Percentiles rank a stretch among this genome's conserved stretches.
Evolutionary conservation across 2,797 vertebrate genomes (phyloP).

Genomic region (Oryzias sinensis): DNA sequence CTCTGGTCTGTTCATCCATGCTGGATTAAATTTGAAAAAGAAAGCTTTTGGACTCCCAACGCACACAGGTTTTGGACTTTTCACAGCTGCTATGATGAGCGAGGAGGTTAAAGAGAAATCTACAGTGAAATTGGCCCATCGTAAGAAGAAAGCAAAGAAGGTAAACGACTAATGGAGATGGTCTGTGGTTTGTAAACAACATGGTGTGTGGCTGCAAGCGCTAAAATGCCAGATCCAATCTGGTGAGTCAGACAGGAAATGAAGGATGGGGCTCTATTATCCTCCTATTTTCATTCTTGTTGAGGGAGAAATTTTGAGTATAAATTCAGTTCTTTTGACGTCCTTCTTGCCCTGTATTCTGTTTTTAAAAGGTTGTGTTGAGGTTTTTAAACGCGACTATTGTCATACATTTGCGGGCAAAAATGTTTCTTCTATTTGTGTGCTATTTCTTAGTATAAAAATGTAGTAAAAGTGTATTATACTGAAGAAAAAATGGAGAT

Average conservation of each 20-base stretch:
- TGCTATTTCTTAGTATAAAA: too few species aligned
- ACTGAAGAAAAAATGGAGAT: too few species aligned
- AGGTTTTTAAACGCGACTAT: too few species aligned
- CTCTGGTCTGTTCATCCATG: conserved; percentile 77
- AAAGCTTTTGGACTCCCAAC: conserved; percentile 71
- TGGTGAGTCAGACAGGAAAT: conserved; percentile 8
- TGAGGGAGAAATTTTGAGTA: too few species aligned
- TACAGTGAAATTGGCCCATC: conserved; percentile 84
- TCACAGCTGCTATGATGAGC: conserved; percentile 84
- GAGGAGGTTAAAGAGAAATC: conserved; percentile 92
- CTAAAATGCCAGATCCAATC: neutral
- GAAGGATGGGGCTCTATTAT: neutral
- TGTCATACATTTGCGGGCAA: too few species aligned
- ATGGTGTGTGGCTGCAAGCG: conserved; percentile 21
- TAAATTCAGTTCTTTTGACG: too few species aligned
- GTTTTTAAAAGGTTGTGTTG: too few species aligned
- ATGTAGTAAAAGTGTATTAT: too few species aligned
- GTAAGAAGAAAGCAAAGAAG: conserved; percentile 98
- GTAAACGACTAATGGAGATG: conserved; percentile 73
- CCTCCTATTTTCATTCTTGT: too few species aligned
- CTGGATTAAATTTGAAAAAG: conserved; percentile 62
- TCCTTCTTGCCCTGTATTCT: too few species aligned
- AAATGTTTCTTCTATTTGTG: too few species aligned
- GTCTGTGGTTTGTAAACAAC: conserved; percentile 44
- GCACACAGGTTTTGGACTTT: conserved; percentile 44